These are phyloP conservation scores for Andrena praecox DNA, from an alignment of 2,888 invertebrate species.

Conservation along the genomic window DNA sequence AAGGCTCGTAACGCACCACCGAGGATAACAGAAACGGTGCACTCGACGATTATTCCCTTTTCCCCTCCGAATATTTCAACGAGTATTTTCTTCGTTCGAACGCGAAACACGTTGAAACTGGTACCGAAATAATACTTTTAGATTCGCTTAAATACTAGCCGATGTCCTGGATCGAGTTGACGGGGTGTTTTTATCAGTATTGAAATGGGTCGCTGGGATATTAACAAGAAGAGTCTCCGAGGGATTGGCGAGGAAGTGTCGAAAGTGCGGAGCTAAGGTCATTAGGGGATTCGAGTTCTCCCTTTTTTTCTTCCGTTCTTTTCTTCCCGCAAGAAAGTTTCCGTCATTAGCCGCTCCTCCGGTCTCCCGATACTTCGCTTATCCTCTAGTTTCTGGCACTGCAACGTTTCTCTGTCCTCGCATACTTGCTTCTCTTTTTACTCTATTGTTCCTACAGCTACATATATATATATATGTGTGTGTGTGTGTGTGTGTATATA, in stretches of 20 bases:
- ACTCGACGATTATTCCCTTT: too few relatives aligned
- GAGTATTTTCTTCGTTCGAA: not conserved
- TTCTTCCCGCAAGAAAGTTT: slow-evolving; percentile 8
- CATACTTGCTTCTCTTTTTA: slow-evolving; percentile 16
- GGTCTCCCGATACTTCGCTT: slow-evolving; percentile 26
- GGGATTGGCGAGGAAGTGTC: not conserved
- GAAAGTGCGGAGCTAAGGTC: not conserved
- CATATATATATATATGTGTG: not conserved
- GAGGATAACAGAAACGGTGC: not conserved
- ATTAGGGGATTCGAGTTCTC: not conserved
- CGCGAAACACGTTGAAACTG: not conserved
- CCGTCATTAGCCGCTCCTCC: slow-evolving; percentile 9
- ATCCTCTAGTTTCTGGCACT: slow-evolving; percentile 41
- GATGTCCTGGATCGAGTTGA: not conserved
- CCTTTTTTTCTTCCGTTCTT: not conserved
- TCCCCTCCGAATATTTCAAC: not conserved
- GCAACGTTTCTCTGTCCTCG: slow-evolving; percentile 15
- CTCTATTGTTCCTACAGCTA: slow-evolving; percentile 33
- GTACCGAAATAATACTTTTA: slow-evolving; percentile 22
- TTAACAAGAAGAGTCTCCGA: not conserved
- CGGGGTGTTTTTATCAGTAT: not conserved
- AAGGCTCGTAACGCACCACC: too few relatives aligned
- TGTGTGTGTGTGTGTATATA: not conserved
- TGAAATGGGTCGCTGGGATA: not conserved
- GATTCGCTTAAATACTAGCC: not conserved